Base-by-base conservation (phyloP, 2,797 vertebrate species). In the Poecile montanus region DNA sequence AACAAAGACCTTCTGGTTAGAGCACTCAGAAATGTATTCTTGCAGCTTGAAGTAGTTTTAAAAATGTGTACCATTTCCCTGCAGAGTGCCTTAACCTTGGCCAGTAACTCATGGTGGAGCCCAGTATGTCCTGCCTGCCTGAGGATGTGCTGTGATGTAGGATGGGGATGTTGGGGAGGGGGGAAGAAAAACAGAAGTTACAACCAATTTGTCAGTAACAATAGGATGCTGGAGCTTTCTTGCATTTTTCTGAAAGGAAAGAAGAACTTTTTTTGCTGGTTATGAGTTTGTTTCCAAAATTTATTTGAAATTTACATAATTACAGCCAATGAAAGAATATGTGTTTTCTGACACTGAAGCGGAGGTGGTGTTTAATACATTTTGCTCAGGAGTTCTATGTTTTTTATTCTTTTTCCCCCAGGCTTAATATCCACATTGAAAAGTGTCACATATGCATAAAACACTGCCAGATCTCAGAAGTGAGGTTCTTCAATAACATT, bases 131-230 rank as follows among this genome's bases (percentile, higher is more conserved):
- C 18, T 7, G 36, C n/a, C 16, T 57, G 5, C n/a, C 36, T 65
- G 63, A 63, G 51, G n/a, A 27, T 50, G 18, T 78, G 21, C 66
- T 54, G 5, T 13, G 51, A 1, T 36, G 42, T 48, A 5, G 22
- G 32, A 20, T 6, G 2, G 18, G 14, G 9, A 7, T 10, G 1
- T 9, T 3, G 5, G 0, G 3, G 38, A 40, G 38, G 36, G 5
- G 16, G 4, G 8, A 32, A 14, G 25, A 6, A 71, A 78, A 68
- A 34, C 20, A 38, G 13, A 34, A 56, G n/a, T 15, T 2, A 0
- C 6, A 45, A n/a, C 10, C 10, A 51, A 2, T 60, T 17, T 27
- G 0, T 29, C 20, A 40, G n/a, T 17, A 9, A 13, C 1, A 1
- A 10, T 12, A 22, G 38, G 47, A 26, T 76, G 17, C 32, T 70